These are phyloP conservation scores for Tenthredo notha DNA, from an alignment of 2,888 invertebrate genomes.

Conservation along the genomic window DNA sequence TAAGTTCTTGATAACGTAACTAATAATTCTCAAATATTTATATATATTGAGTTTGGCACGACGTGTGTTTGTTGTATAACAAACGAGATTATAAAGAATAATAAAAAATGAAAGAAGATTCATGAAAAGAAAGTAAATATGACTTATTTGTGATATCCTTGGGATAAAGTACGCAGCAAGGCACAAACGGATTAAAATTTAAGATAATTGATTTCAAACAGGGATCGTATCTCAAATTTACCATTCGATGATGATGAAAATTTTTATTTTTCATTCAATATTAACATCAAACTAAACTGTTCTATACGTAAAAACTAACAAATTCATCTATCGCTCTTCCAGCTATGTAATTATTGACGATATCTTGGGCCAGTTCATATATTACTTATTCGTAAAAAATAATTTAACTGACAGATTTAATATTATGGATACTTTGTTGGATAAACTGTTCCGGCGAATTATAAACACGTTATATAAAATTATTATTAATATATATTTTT, in stretches of 20 bases:
- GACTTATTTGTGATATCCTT: neutral
- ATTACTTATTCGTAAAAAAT: neutral
- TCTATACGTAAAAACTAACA: neutral
- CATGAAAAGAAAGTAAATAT: neutral
- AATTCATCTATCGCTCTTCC: neutral
- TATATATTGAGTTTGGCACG: slow-evolving; percentile 35
- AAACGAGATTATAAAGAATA: neutral
- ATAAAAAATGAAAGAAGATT: neutral
- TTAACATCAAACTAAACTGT: neutral
- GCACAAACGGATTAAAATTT: neutral
- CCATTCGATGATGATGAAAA: neutral
- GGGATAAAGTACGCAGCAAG: neutral
- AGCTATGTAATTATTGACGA: neutral
- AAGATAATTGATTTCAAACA: slow-evolving; percentile 2
- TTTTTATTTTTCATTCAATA: neutral
- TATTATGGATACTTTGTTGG: neutral
- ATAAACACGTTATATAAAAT: neutral
- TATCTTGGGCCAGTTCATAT: neutral
- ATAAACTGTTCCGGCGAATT: neutral
- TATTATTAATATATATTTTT: slow-evolving; percentile 8
- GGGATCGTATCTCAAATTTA: neutral
- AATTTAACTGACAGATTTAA: neutral
- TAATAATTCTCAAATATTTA: neutral
- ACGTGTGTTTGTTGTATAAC: slow-evolving; percentile 27
- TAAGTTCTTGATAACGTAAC: slow-evolving; percentile 9